Evolutionary conservation across 2,888 invertebrate genomes (phyloP).

Genomic region (Zaprionus obscuricornis): DNA sequence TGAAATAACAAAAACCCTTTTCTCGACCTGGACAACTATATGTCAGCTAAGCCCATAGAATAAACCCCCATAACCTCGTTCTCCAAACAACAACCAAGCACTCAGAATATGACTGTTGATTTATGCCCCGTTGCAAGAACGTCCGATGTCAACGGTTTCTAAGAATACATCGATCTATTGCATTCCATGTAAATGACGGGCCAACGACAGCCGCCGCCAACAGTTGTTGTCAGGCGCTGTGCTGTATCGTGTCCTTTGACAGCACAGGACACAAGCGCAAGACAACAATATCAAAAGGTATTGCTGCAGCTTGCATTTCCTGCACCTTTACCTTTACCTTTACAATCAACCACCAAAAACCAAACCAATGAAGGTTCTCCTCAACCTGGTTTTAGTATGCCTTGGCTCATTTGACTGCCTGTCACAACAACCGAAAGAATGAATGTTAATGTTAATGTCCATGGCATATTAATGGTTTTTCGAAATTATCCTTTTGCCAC

Average conservation of each 20-base stretch:
- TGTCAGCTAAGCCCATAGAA: not conserved
- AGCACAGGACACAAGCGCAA: slow-evolving; percentile 23
- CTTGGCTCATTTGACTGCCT: slow-evolving; percentile 67
- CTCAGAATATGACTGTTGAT: slow-evolving; percentile 30
- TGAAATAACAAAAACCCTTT: too few species aligned
- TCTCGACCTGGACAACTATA: too few species aligned
- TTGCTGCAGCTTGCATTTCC: slow-evolving; percentile 70
- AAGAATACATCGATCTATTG: slow-evolving; percentile 58
- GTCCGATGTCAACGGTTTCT: slow-evolving; percentile 50
- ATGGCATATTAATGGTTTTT: slow-evolving; percentile 71
- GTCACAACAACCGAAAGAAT: slow-evolving; percentile 77
- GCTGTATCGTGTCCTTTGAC: slow-evolving; percentile 33
- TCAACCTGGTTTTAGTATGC: slow-evolving; percentile 15
- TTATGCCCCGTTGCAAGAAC: slow-evolving; percentile 41
- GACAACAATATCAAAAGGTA: slow-evolving; percentile 9
- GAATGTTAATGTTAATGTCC: slow-evolving; percentile 62
- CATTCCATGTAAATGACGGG: slow-evolving; percentile 59
- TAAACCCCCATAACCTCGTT: not conserved
- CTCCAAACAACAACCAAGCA: not conserved
- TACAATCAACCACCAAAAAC: slow-evolving; percentile 18
- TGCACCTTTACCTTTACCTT: slow-evolving; percentile 29
- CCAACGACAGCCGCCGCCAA: slow-evolving; percentile 43
- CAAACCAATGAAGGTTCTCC: not conserved
- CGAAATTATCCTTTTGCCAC: slow-evolving; percentile 75
- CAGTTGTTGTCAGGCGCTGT: slow-evolving; percentile 33